Evolutionary conservation across 2,113 vertebrate genomes (phyloP), one percentile per base, ranked within the genome.

Genomic region (Sterna hirundo): DNA sequence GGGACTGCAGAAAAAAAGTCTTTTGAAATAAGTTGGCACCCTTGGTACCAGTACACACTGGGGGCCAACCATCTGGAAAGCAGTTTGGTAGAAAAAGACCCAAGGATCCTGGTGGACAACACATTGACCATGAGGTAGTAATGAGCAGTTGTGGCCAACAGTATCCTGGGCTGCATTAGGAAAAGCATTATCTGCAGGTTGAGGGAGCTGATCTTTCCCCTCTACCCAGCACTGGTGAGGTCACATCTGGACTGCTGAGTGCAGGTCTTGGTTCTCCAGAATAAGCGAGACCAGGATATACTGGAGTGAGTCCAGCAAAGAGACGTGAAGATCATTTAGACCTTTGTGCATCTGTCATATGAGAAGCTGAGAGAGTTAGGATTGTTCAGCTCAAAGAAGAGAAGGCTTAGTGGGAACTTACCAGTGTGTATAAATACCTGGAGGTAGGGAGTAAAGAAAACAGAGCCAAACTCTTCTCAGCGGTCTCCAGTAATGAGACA

Each of bases 281-380:
- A 12, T 12, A 38, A 51, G 19, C 5, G 11, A 69, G 27, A 30
- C 27, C 6, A 30, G 13, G 7, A 16, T 52, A 23, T 8, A 26
- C 4, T 2, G 1, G 29, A 79, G 3, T 0, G 2, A 58, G 8
- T 51, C 15, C 30, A 40, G 15, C 4, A 64, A 60, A 60, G 13
- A 13, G 5, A 22, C 32, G 62, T 27, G 29, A 86, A 42, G 4
- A 19, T 14, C 2, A 19, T 30, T 55, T 47, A 57, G 5, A 3
- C n/a, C 16, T 60, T 52, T 11, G 19, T 76, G 5, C 10, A 68
- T 14, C 25, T 36, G 9, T 69, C 27, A 36, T 8, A 36, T 6
- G 14, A 88, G 4, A 78, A 15, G 19, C 15, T 71, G 69, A 49
- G 20, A 69, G 13, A 52, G 30, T 6, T 13, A 12, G 18, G 34